These are phyloP conservation scores for Eupithecia subfuscata DNA, from an alignment of 2,888 invertebrate genomes.

Conservation along the genomic window DNA sequence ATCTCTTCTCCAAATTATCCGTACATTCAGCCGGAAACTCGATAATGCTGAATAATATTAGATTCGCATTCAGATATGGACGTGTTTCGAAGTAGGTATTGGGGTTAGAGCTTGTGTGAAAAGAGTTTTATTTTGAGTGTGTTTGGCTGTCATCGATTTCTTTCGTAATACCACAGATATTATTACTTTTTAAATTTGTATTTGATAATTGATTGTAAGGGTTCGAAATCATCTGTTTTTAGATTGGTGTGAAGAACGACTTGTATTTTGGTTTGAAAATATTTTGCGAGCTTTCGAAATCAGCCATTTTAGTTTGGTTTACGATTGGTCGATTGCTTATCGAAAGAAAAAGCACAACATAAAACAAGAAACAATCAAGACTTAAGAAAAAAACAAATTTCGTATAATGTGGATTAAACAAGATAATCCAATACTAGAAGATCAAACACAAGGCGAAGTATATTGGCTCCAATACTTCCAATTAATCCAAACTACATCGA, in stretches of 20 bases:
- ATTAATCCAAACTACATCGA: not conserved
- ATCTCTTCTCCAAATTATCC: slow-evolving; percentile 25
- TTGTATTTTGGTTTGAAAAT: not conserved
- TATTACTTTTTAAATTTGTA: too few relatives aligned
- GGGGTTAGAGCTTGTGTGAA: not conserved
- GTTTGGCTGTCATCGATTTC: not conserved
- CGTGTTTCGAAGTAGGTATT: not conserved
- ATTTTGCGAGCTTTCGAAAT: not conserved
- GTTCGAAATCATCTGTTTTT: not conserved
- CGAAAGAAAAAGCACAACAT: not conserved
- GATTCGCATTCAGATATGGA: not conserved
- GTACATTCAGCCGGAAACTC: slow-evolving; percentile 25
- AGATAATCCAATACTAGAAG: not conserved
- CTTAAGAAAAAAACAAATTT: too few relatives aligned
- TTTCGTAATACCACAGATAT: not conserved
- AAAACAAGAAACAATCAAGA: not conserved
- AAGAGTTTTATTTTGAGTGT: not conserved
- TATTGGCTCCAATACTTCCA: not conserved
- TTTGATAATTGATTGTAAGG: not conserved
- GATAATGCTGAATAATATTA: slow-evolving; percentile 24
- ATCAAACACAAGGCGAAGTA: not conserved
- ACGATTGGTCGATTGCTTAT: not conserved
- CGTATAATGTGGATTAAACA: not conserved
- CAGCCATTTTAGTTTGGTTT: not conserved
- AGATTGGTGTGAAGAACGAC: not conserved